Evolutionary conservation across 1,140 invertebrate species (phyloP), one percentile per base, ranked within the genome.

Genomic region (Pogonomyrmex californicus): DNA sequence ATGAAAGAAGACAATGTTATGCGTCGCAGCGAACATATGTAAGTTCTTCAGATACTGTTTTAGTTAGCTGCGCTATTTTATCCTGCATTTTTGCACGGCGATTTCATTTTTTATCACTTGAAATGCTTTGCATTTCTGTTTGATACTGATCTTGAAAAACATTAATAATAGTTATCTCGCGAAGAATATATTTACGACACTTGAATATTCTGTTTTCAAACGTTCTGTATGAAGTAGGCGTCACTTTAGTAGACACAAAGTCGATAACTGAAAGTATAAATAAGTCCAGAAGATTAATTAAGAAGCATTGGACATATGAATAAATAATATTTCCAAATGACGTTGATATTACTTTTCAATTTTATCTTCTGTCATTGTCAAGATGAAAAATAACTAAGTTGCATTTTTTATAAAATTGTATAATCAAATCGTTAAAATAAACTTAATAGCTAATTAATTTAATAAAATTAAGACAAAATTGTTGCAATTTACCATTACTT

Each of bases 1-100:
- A 88, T 88, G 75, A 91, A 91, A 90, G 89, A 91, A 88, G 82
- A 33, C 38, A 75, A 54, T 54, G 56, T 76, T 66, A 33, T 49
- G 47, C 44, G 86, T 85, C 36, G 83, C 77, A 23, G 30, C 62
- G 17, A 56, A 17, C 38, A 23, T 23, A 23, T 23, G 41, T 85
- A 86, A 86, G 54, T 65, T 77, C 38, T 86, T 73, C 58, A 73
- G 44, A 56, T 54, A 49, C 71, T 41, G 17, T 58, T 58, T 79
- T 41, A 79, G n/a, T 4, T 49, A 12, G 30, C 7, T 33, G 17
- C 66, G 41, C n/a, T 38, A 56, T 70, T 68, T 79, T 36, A 12
- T 17, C 33, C 30, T 17, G 12, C 6, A 41, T 23, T 38, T 23
- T 54, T 17, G 36, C 51, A 38, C 38, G 33, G 1, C 0, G 10